These are phyloP conservation scores for Carcina quercana DNA, from an alignment of 2,888 invertebrate species.

Conservation along the genomic window DNA sequence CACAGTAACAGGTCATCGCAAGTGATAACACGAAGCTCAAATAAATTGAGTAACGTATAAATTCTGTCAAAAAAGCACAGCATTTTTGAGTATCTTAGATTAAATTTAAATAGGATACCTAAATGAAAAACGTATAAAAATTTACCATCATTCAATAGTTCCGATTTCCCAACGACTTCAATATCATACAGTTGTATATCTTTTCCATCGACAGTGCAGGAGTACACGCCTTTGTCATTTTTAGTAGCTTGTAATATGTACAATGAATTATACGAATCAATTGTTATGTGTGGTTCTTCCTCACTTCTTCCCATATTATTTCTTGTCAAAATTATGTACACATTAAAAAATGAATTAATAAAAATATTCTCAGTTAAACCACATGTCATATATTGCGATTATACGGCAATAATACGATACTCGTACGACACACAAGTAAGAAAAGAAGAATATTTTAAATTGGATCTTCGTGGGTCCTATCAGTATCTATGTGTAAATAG, in stretches of 20 bases:
- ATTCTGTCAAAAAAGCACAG: slow-evolving; percentile 46
- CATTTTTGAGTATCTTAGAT: not conserved
- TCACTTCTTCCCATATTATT: slow-evolving; percentile 31
- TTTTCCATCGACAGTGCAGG: slow-evolving; percentile 77
- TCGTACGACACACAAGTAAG: too few relatives aligned
- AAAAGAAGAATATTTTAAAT: too few relatives aligned
- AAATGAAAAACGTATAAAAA: not conserved
- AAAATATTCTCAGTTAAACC: too few relatives aligned
- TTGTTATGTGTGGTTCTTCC: slow-evolving; percentile 56
- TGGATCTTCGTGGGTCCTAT: too few relatives aligned
- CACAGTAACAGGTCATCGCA: slow-evolving; percentile 72
- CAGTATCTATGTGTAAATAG: too few relatives aligned
- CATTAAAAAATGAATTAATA: not conserved
- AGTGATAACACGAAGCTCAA: slow-evolving; percentile 72
- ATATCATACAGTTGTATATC: slow-evolving; percentile 68
- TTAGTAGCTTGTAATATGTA: slow-evolving; percentile 74
- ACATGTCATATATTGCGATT: too few relatives aligned
- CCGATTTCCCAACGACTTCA: slow-evolving; percentile 63
- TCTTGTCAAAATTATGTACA: too few relatives aligned
- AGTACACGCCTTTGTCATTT: slow-evolving; percentile 80
- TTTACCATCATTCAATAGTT: slow-evolving; percentile 64
- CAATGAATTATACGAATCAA: slow-evolving; percentile 67
- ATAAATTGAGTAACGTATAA: slow-evolving; percentile 73
- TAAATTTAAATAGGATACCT: not conserved
- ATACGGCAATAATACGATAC: too few relatives aligned